Evolutionary conservation across 2,113 vertebrate species (phyloP).

Genomic region (Dermatemys mawii): DNA sequence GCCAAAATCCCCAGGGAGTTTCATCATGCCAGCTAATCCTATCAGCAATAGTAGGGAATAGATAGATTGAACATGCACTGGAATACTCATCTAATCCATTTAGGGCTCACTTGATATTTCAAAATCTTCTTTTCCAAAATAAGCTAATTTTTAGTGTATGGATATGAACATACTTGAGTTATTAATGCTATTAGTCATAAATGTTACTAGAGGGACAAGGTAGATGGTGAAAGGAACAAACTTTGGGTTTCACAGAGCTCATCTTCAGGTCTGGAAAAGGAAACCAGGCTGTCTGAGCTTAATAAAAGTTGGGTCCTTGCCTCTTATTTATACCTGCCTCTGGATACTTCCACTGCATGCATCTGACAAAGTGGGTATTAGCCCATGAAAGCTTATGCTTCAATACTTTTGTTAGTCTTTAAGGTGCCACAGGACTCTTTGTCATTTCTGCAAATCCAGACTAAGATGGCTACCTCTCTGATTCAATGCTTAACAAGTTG

Average conservation of each 20-base stretch:
- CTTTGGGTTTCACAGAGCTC: background rate
- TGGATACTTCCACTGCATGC: no score
- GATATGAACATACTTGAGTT: background rate
- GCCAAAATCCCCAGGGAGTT: background rate
- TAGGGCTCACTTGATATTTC: background rate
- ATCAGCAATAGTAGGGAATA: background rate
- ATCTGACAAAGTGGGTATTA: no score
- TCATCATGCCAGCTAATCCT: background rate
- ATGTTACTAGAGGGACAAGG: background rate
- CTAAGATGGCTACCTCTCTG: no score
- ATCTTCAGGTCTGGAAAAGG: background rate
- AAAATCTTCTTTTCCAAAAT: background rate
- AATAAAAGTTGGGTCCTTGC: no score
- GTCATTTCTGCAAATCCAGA: no score
- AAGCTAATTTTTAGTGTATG: background rate
- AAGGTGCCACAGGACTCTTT: no score
- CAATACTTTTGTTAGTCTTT: no score
- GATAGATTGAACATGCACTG: background rate
- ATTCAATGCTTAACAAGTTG: background rate
- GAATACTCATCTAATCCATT: background rate
- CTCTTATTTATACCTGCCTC: no score
- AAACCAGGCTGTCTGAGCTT: background rate
- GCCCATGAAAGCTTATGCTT: no score
- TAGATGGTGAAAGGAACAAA: background rate
- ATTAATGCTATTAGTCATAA: rapidly evolving